Evolutionary conservation across 2,888 invertebrate genomes (phyloP), one percentile per base, ranked within the genome.

Genomic region (Machimus rusticus): DNA sequence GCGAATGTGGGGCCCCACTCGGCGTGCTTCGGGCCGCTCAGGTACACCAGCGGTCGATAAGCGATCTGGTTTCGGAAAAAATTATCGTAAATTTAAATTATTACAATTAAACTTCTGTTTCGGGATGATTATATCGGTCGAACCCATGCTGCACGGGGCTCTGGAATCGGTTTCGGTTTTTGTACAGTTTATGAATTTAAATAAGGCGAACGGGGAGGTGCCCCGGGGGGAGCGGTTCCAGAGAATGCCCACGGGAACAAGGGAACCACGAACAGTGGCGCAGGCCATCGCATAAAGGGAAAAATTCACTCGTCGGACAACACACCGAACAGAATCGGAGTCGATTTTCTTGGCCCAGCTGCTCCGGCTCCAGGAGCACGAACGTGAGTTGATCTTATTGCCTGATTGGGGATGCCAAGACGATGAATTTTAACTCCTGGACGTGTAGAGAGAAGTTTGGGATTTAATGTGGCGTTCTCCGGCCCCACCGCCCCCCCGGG

Each of bases 41-140:
- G 51, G 6, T 51, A 51, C n/a, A 51, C 51, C 6, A 14, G 84
- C 28, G 84, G 16, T 12, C 39, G 85, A 85, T 85, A 85, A 85
- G 74, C 85, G 85, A 85, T 85, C 85, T 85, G 85, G 46, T 85
- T 85, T 82, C 37, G 14, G 82, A 82, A 43, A 78, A 78, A 39
- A 74, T 46, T 85, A 85, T 85, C 85, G 85, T 85, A 85, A 85
- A 85, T 85, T 85, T 85, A 85, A 85, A 85, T 85, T 85, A 85
- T 85, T 85, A 85, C 85, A 85, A 85, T 85, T 85, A 85, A 85
- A 85, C 85, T 85, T 85, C 74, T 85, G 85, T 85, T 85, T 85
- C 57, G 43, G 85, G 85, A 85, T 85, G 74, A 85, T 85, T 85
- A 85, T 85, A 85, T 85, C 85, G 85, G 39, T 74, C 23, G 85